Evolutionary conservation across 2,797 vertebrate genomes (phyloP).

Genomic region (Epinephelus awoara): DNA sequence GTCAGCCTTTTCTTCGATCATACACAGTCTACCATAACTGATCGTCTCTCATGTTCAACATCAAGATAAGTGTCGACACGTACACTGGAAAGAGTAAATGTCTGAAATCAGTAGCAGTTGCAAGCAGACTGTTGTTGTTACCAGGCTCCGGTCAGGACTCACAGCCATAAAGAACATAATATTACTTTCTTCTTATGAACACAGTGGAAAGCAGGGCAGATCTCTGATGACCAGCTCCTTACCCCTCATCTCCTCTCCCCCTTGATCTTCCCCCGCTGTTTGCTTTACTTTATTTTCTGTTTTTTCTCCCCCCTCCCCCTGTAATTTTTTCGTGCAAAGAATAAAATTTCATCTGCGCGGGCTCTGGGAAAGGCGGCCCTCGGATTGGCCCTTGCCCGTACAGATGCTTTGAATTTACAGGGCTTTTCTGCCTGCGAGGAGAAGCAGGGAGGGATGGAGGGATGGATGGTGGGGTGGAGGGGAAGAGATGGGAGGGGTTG

Average conservation of each 20-base stretch:
- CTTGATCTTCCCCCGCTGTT: constrained; percentile 84
- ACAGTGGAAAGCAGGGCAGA: constrained; percentile 60
- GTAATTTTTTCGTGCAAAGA: constrained; percentile 83
- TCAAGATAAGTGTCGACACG: neutral
- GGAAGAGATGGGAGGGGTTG: constrained; percentile 34
- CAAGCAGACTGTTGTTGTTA: constrained; percentile 48
- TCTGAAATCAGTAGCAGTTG: constrained; percentile 31
- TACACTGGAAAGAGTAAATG: neutral
- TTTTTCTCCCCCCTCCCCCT: constrained; percentile 73
- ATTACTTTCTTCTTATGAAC: constrained; percentile 77
- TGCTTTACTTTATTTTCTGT: constrained; percentile 85
- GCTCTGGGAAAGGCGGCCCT: constrained; percentile 83
- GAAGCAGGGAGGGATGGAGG: constrained; percentile 47
- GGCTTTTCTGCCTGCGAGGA: constrained; percentile 80
- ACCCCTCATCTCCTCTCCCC: constrained; percentile 69
- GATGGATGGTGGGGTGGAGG: constrained; percentile 60
- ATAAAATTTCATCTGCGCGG: constrained; percentile 81
- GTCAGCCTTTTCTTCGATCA: constrained; percentile 8
- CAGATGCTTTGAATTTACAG: constrained; percentile 88
- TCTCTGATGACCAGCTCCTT: constrained; percentile 80
- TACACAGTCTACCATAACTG: neutral
- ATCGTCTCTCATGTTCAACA: neutral
- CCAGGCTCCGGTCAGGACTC: constrained; percentile 49
- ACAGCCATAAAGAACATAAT: constrained; percentile 69
- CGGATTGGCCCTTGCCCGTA: constrained; percentile 74